Evolutionary conservation across 2,888 invertebrate species (phyloP).

Genomic region (Strigamia crassipes): DNA sequence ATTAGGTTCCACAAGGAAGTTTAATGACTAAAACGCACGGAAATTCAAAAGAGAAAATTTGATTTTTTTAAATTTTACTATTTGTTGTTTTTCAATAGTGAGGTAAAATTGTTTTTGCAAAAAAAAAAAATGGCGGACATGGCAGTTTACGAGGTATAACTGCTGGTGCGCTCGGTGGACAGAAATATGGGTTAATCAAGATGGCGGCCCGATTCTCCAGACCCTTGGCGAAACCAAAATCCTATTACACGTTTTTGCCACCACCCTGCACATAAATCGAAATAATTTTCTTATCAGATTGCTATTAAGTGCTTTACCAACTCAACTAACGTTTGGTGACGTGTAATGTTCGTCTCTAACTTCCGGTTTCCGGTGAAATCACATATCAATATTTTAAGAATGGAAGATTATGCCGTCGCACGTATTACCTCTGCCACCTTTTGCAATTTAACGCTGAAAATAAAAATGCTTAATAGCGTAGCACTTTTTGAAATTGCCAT

Average conservation of each 20-base stretch:
- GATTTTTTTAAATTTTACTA: too few relatives aligned
- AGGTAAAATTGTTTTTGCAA: background rate
- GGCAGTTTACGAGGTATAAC: too few relatives aligned
- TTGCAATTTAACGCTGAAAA: background rate
- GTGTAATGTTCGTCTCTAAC: background rate
- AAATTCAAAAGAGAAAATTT: too few relatives aligned
- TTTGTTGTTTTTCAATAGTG: too few relatives aligned
- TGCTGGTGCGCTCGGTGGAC: too few relatives aligned
- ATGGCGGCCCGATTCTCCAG: too few relatives aligned
- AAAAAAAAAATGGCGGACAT: background rate
- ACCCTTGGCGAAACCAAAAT: background rate
- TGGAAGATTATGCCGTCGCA: background rate
- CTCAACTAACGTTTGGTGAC: background rate
- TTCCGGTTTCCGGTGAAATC: conserved; percentile 31
- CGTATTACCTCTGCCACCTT: background rate
- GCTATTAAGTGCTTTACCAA: background rate
- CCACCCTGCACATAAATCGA: background rate
- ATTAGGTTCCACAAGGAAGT: too few relatives aligned
- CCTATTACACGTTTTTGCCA: background rate
- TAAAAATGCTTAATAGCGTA: conserved; percentile 2
- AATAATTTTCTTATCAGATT: background rate
- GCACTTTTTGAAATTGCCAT: conserved; percentile 15
- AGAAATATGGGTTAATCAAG: too few relatives aligned
- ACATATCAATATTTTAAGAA: background rate
- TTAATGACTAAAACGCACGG: too few relatives aligned